Conservation (phyloP, 1,140 invertebrate species). For the Pantala flavescens region DNA sequence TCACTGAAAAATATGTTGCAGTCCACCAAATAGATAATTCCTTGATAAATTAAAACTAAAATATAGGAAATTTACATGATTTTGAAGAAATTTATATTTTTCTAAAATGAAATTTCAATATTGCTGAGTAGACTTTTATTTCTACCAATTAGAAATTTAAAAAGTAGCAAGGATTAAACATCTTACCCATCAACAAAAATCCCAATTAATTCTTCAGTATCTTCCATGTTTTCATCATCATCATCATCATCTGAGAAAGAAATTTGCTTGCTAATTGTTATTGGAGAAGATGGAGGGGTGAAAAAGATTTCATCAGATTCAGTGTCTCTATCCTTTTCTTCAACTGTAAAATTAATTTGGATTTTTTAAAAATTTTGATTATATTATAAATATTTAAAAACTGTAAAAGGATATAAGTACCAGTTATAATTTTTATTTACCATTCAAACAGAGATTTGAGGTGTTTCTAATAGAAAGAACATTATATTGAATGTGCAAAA, state of each 20-base stretch:
- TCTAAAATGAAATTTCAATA: background rate
- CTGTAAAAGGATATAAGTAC: background rate
- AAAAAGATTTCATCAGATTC: constrained; percentile 35
- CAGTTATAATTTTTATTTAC: background rate
- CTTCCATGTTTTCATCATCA: constrained; percentile 34
- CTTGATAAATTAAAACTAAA: constrained; percentile 18
- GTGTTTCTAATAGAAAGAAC: background rate
- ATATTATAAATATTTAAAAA: background rate
- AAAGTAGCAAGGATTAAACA: background rate
- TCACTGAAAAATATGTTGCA: constrained; percentile 34
- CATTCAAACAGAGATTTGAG: too few relatives aligned
- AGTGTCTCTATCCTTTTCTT: constrained; percentile 23
- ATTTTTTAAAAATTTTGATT: background rate
- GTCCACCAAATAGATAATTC: constrained; percentile 19
- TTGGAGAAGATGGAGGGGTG: constrained; percentile 43
- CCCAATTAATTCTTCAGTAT: constrained; percentile 38
- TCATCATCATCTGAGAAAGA: constrained; percentile 12
- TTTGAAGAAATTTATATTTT: background rate
- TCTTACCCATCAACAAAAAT: constrained; percentile 41
- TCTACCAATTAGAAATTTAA: background rate
- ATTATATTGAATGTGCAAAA: background rate
- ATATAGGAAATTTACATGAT: constrained; percentile 14
- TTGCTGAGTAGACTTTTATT: background rate
- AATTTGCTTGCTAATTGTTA: constrained; percentile 4
- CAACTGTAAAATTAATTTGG: background rate